Evolutionary conservation across 2,113 vertebrate genomes (phyloP), one percentile per base, ranked within the genome.

Genomic region (Pygoscelis antarcticus): DNA sequence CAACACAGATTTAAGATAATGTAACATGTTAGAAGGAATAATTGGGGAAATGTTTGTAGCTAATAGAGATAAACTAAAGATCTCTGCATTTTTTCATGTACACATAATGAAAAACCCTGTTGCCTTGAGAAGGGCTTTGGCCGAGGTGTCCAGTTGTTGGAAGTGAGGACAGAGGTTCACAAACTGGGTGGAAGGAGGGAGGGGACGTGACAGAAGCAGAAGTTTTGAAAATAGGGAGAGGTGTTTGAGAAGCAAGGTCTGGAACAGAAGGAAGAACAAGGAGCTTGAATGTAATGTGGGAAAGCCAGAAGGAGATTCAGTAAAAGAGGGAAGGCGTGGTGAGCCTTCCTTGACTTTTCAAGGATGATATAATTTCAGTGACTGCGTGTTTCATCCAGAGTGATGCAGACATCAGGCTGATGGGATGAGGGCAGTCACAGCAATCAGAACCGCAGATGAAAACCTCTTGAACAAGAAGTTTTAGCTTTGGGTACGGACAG

Each of bases 381-480:
- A 22, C 51, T 38, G 11, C 5, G 0, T 6, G 14, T 29, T 79
- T 61, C 3, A 44, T 16, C 13, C 29, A 18, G 13, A 27, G n/a
- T 5, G 29, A 4, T 8, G 27, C 1, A 13, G 57, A 3, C 1
- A 0, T 6, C 11, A 20, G 40, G 34, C 8, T 30, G 72, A 36
- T 14, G 34, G 27, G 58, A 23, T 10, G 26, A 79, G 38, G 36
- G 46, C 46, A 52, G 40, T 34, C 20, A 4, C n/a, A 40, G 30
- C 29, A 27, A 27, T 19, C 29, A 55, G 51, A 60, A 36, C 11
- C 1, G 0, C 47, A 40, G 42, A 8, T 46, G 46, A 42, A 93
- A 84, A 75, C 44, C 16, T 52, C 44, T 57, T 14, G 26, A 29
- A 49, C 7, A 16, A 30, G 32, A 40, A 38, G 10, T 64, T 78